These are phyloP conservation scores for Patella caerulea DNA, from an alignment of 2,888 invertebrate genomes.

Conservation along the genomic window DNA sequence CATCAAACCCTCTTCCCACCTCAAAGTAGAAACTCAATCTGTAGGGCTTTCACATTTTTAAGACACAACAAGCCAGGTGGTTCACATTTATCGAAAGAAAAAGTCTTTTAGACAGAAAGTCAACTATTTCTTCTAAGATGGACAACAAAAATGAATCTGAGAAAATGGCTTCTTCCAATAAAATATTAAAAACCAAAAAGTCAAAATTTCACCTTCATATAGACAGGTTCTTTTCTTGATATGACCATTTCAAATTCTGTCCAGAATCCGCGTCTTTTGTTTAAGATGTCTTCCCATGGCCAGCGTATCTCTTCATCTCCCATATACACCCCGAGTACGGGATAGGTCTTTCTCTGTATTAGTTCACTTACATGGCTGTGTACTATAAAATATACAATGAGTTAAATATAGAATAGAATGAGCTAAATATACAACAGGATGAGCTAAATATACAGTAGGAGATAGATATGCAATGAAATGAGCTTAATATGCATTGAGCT, in stretches of 20 bases:
- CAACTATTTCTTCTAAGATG: not conserved
- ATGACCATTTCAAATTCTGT: conserved; percentile 53
- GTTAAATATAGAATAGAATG: not conserved
- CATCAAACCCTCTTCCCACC: no score
- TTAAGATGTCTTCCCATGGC: conserved; percentile 57
- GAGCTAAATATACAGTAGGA: not conserved
- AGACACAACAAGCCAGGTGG: no score
- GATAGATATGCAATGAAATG: no score
- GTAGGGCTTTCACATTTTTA: not conserved
- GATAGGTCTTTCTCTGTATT: conserved; percentile 48
- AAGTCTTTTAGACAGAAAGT: not conserved
- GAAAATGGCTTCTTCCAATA: not conserved
- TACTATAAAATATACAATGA: conserved; percentile 43
- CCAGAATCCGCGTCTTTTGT: conserved; percentile 56
- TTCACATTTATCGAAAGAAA: no score
- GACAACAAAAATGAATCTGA: not conserved
- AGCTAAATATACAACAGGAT: not conserved
- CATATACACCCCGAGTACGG: conserved; percentile 61
- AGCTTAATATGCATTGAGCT: no score
- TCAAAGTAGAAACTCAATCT: not conserved
- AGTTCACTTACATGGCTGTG: conserved; percentile 59
- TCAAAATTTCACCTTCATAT: conserved; percentile 54
- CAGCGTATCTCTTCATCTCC: conserved; percentile 55
- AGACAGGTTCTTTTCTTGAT: conserved; percentile 54
- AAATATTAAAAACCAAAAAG: not conserved